Conservation (phyloP, 2,797 vertebrate genomes). For the Varecia variegata region DNA sequence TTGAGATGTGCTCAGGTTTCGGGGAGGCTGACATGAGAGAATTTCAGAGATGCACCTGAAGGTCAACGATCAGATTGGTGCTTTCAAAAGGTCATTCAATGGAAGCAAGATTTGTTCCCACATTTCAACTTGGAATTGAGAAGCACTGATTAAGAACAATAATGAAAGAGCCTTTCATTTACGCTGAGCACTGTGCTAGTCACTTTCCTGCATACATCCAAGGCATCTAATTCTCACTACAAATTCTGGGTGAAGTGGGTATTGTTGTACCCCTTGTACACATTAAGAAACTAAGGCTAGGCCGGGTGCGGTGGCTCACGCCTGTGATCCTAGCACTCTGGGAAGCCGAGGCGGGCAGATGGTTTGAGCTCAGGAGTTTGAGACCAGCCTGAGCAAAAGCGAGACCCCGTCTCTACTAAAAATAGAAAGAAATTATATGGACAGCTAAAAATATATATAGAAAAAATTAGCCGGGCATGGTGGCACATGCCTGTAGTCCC, state of each 20-base stretch:
- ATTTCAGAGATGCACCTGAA: background rate
- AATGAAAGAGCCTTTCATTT: background rate
- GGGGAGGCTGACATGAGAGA: background rate
- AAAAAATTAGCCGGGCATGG: too few relatives aligned
- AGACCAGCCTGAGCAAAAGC: too few relatives aligned
- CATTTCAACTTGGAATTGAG: background rate
- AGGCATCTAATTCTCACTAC: background rate
- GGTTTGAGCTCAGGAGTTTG: too few relatives aligned
- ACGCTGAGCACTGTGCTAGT: background rate
- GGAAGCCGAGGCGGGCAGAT: too few relatives aligned
- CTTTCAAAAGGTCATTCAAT: background rate
- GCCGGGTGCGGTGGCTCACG: too few relatives aligned
- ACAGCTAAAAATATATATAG: too few relatives aligned
- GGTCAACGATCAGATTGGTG: background rate
- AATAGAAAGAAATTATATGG: too few relatives aligned
- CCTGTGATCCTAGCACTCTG: too few relatives aligned
- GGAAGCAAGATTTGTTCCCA: background rate
- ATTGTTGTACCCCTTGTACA: background rate
- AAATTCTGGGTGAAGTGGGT: background rate
- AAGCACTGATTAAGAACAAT: background rate
- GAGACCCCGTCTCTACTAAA: too few relatives aligned
- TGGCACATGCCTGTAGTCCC: too few relatives aligned
- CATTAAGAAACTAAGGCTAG: background rate
- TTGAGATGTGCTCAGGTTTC: background rate
- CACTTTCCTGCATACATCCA: background rate